Evolutionary conservation across 2,113 vertebrate genomes (phyloP).

Genomic region (Orientallactaga bullata): DNA sequence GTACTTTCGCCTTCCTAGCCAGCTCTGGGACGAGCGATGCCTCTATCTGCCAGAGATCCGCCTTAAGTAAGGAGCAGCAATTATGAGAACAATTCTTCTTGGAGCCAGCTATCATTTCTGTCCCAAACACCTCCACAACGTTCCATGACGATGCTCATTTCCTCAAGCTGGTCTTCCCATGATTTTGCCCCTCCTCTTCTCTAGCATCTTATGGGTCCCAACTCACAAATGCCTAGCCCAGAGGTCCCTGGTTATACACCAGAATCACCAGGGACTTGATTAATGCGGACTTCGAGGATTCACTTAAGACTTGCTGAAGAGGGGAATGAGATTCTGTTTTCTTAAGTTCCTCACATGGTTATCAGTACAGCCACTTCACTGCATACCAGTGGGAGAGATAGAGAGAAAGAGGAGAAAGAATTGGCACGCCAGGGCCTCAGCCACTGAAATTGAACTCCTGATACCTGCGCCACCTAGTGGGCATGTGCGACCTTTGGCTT

Average conservation of each 20-base stretch:
- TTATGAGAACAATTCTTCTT: conserved; percentile 4
- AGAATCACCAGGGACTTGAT: background rate
- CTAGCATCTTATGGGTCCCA: background rate
- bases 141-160: background rate
- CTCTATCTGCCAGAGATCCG: background rate
- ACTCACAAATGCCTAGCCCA: background rate
- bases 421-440: too few relatives aligned
- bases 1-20: background rate
- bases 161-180: background rate
- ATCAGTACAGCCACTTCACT: background rate
- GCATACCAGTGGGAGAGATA: background rate
- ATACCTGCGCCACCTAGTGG: too few relatives aligned
- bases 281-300: background rate
- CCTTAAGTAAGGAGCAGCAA: background rate
- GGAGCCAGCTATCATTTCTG: conserved; percentile 9
- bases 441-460: too few relatives aligned
- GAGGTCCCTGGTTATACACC: background rate
- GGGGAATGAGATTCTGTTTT: background rate
- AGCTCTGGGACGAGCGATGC: background rate
- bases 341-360: background rate
- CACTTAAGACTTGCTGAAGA: background rate
- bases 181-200: background rate
- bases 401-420: too few relatives aligned
- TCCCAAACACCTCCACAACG: background rate
- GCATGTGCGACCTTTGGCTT: too few relatives aligned